Base-by-base conservation (phyloP, 2,888 invertebrate species). In the Eupithecia dodoneata region DNA sequence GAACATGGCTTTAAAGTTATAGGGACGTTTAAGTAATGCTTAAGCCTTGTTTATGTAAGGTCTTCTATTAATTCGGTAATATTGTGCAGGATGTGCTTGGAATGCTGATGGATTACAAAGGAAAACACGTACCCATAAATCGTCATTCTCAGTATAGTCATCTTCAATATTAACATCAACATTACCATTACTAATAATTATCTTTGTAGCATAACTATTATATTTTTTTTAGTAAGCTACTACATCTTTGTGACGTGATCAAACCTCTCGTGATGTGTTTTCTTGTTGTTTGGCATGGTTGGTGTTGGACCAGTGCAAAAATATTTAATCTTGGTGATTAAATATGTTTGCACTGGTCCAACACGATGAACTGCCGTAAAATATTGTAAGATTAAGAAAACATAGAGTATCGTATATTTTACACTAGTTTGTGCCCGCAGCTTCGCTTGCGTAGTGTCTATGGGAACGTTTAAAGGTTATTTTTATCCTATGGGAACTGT, bases 1-100 rank as follows among this genome's bases (percentile, higher is more conserved):
- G 70, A 76, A 75, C 74, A 76, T 76, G 69, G 75, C 71, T 76
- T 76, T 78, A 75, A 76, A 72, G 76, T 75, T 59, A 79, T 77
- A 78, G 44, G 52, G 42, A 65, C 71, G 30, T 72, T 78, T 74
- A 55, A 45, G 67, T 59, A 78, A 75, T 78, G 65, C 73, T 13
- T 55, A 44, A 47, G 47, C 4, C 52, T 47, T 47, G 49, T 73
- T 75, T 66, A 66, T 75, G 71, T 15, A 71, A 75, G 65, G 69
- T 70, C 69, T 30, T 45, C 49, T 71, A 52, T 52, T 9, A 18
- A 71, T 71, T 71, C 55, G 71, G 55, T 71, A n/a, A 18, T 9
- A 47, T 70, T 10, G n/a, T 5, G 69, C 9, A 70, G 7, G n/a
- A 41, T 66, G 67, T 4, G 67, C 3, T 67, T n/a, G 44, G 67